These are phyloP conservation scores for Chrysolina haemoptera DNA, from an alignment of 2,888 invertebrate species.

Conservation along the genomic window DNA sequence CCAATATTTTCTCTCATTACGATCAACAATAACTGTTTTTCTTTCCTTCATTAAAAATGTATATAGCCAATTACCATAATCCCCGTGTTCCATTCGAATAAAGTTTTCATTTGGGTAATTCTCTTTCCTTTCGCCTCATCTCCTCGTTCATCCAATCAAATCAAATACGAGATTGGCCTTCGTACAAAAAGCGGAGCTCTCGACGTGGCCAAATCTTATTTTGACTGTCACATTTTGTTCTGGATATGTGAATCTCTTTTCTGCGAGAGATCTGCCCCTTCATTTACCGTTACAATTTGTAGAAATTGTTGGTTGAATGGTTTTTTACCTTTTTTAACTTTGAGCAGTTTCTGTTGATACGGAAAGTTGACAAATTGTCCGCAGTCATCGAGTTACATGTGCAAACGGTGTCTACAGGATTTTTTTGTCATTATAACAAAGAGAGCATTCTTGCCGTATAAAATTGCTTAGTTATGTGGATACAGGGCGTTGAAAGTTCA, in stretches of 20 bases:
- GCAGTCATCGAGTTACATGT: background rate
- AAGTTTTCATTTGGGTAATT: conserved; percentile 19
- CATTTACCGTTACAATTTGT: conserved; percentile 32
- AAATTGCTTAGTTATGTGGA: too few relatives aligned
- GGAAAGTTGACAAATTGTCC: background rate
- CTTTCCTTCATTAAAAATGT: background rate
- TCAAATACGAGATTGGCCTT: conserved; percentile 41
- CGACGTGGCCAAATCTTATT: conserved; percentile 31
- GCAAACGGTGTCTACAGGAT: background rate
- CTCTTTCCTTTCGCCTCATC: conserved; percentile 25
- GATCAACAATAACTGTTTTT: background rate
- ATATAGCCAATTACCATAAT: conserved; percentile 6
- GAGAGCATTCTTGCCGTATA: too few relatives aligned
- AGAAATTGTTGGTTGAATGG: conserved; percentile 32
- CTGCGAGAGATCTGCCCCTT: conserved; percentile 23
- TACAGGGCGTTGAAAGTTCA: too few relatives aligned
- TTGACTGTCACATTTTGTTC: conserved; percentile 38
- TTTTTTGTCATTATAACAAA: background rate
- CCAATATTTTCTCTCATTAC: too few relatives aligned
- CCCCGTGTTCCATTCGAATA: conserved; percentile 2
- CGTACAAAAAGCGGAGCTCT: conserved; percentile 29
- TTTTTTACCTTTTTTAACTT: conserved; percentile 22
- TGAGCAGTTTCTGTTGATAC: background rate
- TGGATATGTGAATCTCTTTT: conserved; percentile 28
- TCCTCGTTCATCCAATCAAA: conserved; percentile 34